A percentile compares a stretch with the other conserved stretches of the same genome.
These are phyloP conservation scores for Aphidius gifuensis DNA, from an alignment of 1,140 invertebrate genomes.

Conservation along the genomic window DNA sequence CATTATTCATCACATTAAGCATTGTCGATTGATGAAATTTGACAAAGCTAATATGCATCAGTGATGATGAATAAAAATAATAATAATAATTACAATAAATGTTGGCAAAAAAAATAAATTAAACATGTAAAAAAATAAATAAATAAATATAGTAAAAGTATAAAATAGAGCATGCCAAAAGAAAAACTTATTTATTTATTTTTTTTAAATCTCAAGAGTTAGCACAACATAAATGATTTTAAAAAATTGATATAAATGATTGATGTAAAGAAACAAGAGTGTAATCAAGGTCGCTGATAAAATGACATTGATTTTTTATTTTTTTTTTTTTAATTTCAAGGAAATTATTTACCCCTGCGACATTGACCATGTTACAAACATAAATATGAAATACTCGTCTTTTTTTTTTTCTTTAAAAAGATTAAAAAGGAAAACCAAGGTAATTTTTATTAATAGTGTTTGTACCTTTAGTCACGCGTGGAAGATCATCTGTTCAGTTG, in stretches of 20 bases:
- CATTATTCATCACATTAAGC: conserved; percentile 34
- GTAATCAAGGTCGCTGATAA: neutral
- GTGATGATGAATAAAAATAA: no score
- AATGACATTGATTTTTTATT: neutral
- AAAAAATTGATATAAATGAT: no score
- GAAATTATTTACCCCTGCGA: no score
- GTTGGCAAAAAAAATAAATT: conserved; percentile 18
- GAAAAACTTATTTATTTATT: conserved; percentile 2
- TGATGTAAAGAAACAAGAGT: no score
- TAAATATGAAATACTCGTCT: no score
- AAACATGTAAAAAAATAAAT: conserved; percentile 2
- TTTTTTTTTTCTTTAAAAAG: conserved; percentile 11
- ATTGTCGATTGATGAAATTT: conserved; percentile 26
- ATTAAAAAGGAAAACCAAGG: conserved; percentile 27
- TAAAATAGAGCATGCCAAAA: neutral
- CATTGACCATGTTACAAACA: no score
- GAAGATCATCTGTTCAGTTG: conserved; percentile 49
- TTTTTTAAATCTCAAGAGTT: no score
- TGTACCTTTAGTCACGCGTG: conserved; percentile 50
- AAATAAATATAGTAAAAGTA: neutral
- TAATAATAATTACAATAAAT: conserved; percentile 28
- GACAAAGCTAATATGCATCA: no score
- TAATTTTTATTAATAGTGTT: conserved; percentile 38
- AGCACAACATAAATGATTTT: no score
- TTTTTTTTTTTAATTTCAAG: conserved; percentile 4